Evolutionary conservation across 2,113 vertebrate genomes (phyloP).

Genomic region (Cavia porcellus): DNA sequence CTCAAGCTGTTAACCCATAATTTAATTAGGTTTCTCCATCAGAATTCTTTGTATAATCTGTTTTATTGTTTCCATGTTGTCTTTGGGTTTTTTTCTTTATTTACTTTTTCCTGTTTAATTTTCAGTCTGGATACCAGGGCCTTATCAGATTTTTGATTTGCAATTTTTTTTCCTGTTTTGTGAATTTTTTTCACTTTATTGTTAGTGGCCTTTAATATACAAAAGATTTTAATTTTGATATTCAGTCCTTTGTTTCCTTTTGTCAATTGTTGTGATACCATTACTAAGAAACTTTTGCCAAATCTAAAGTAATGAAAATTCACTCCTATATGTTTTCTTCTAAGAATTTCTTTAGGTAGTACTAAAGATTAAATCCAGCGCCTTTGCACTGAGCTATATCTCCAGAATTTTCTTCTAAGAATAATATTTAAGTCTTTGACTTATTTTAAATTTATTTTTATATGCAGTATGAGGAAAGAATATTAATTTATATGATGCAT

Average conservation of each 20-base stretch:
- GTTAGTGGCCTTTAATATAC: not conserved
- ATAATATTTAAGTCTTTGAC: not conserved
- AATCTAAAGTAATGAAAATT: not conserved
- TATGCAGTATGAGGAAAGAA: not conserved
- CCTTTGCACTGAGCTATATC: not conserved
- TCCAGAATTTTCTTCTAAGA: not conserved
- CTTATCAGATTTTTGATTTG: not conserved
- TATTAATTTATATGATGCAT: not conserved
- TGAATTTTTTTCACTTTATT: not conserved
- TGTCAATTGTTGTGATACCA: not conserved
- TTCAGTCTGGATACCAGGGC: not conserved
- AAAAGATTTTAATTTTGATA: not conserved
- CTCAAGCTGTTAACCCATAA: not conserved
- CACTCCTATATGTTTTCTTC: not conserved
- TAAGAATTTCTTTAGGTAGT: not conserved
- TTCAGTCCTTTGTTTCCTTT: not conserved
- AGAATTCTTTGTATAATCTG: not conserved
- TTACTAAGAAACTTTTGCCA: not conserved
- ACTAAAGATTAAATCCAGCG: not conserved
- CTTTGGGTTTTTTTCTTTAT: not conserved
- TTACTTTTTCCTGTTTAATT: not conserved
- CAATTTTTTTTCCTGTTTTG: conserved; percentile 14
- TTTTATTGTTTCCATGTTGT: not conserved
- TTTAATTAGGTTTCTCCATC: not conserved
- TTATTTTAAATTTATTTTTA: not conserved